Evolutionary conservation across 2,888 invertebrate genomes (phyloP).

Genomic region (Mechanitis messenoides): DNA sequence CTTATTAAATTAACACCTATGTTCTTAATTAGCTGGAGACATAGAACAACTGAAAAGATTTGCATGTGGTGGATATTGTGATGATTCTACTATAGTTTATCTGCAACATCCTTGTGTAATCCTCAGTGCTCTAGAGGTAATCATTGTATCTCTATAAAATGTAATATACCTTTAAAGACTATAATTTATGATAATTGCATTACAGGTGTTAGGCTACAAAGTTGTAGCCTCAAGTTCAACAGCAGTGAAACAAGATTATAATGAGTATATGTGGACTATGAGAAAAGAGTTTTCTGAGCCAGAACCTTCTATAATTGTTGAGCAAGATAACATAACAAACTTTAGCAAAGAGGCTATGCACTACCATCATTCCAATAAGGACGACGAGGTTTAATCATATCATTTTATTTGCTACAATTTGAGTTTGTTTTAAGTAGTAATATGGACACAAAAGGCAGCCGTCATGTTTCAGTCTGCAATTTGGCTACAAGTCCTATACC

Average conservation of each 20-base stretch:
- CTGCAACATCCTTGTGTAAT: constrained; percentile 92
- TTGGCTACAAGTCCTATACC: constrained; percentile 43
- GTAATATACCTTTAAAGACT: constrained; percentile 5
- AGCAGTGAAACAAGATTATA: constrained; percentile 90
- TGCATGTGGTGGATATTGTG: constrained; percentile 88
- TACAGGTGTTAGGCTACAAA: constrained; percentile 88
- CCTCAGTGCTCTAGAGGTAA: constrained; percentile 87
- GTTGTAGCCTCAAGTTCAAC: constrained; percentile 92
- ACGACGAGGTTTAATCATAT: constrained; percentile 62
- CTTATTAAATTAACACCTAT: constrained; percentile 12
- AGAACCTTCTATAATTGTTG: constrained; percentile 81
- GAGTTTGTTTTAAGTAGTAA: constrained; percentile 23
- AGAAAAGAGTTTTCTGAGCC: constrained; percentile 91
- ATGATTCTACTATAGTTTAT: constrained; percentile 90
- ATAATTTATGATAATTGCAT: constrained; percentile 32
- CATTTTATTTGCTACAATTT: constrained; percentile 28
- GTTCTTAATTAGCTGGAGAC: constrained; percentile 78
- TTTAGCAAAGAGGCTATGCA: constrained; percentile 78
- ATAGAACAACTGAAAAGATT: constrained; percentile 89
- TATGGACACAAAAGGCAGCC: constrained; percentile 63
- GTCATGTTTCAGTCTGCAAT: constrained; percentile 48
- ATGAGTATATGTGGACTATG: constrained; percentile 96
- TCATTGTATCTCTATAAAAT: not conserved
- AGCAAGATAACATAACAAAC: constrained; percentile 79
- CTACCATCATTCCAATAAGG: constrained; percentile 62